phyloP scores from a whole-genome alignment of 2,888 invertebrate species.

The Lasioglossum morio region DNA sequence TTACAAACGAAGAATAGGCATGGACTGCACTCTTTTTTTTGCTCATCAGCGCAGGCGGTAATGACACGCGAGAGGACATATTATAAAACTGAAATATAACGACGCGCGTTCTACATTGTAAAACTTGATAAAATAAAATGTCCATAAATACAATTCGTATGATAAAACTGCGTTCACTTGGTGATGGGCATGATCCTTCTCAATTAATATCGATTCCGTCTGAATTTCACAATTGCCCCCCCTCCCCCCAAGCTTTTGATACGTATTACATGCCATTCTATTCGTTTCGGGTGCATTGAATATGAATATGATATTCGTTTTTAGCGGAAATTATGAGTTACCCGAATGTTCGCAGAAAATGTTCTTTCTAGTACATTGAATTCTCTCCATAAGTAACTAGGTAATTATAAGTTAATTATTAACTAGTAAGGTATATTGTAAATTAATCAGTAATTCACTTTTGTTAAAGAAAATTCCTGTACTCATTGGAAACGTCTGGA shows the following conservation, averaged over 20 bases:
- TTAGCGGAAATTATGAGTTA: background rate
- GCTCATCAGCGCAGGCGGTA: slow-evolving; percentile 34
- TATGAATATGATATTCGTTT: background rate
- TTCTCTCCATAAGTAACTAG: too few species aligned
- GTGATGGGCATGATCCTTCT: background rate
- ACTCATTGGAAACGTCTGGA: background rate
- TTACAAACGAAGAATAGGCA: slow-evolving; percentile 4
- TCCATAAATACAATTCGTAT: too few species aligned
- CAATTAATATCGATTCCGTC: background rate
- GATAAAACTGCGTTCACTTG: slow-evolving; percentile 12
- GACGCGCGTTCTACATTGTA: slow-evolving; percentile 17
- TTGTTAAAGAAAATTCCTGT: background rate
- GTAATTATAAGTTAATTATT: background rate
- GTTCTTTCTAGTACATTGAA: background rate
- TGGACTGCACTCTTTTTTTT: background rate
- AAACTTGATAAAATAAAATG: too few species aligned
- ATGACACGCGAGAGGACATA: slow-evolving; percentile 31
- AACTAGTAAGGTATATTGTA: background rate
- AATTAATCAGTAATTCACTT: background rate
- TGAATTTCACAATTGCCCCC: background rate
- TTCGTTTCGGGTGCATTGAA: background rate
- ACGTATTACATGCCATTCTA: background rate
- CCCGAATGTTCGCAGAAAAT: background rate
- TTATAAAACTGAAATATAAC: slow-evolving; percentile 39
- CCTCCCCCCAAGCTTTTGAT: background rate